A percentile compares a stretch with the other conserved stretches of the same genome.
Evolutionary conservation across 1,140 invertebrate genomes (phyloP).

Genomic region (Calephelis virginiensis): DNA sequence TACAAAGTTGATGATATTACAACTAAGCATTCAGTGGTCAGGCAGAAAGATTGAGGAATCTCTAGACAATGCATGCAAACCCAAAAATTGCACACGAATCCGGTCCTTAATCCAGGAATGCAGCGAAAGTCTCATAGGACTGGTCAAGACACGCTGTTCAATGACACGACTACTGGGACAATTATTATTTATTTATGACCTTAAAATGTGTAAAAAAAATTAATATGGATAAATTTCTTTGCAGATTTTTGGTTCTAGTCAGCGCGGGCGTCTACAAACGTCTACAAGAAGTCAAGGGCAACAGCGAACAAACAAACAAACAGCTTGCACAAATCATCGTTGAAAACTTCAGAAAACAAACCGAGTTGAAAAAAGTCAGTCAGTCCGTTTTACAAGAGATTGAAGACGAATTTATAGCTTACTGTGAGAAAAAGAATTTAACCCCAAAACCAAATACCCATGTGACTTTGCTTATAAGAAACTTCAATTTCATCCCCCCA

Average conservation of each 20-base stretch:
- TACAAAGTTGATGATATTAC: no score
- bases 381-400: constrained; percentile 93
- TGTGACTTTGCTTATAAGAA: constrained; percentile 90
- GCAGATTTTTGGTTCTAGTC: constrained; percentile 89
- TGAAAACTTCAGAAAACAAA: constrained; percentile 89
- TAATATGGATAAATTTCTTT: constrained; percentile 22
- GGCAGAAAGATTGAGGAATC: no score
- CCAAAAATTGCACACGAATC: no score
- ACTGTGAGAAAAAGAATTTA: constrained; percentile 83
- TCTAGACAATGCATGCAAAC: no score
- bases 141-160: no score
- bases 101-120: no score
- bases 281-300: constrained; percentile 87
- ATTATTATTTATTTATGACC: no score
- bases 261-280: constrained; percentile 91
- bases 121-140: no score
- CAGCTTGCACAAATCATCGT: constrained; percentile 89
- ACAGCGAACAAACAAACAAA: constrained; percentile 88
- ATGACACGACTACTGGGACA: no score
- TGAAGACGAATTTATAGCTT: constrained; percentile 90
- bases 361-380: constrained; percentile 89
- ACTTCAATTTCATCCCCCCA: constrained; percentile 90
- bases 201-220: not conserved
- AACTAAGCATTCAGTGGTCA: no score
- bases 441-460: constrained; percentile 70